Evolutionary conservation across 2,888 invertebrate species (phyloP), one percentile per base, ranked within the genome.

Genomic region (Chloroclysta siterata): DNA sequence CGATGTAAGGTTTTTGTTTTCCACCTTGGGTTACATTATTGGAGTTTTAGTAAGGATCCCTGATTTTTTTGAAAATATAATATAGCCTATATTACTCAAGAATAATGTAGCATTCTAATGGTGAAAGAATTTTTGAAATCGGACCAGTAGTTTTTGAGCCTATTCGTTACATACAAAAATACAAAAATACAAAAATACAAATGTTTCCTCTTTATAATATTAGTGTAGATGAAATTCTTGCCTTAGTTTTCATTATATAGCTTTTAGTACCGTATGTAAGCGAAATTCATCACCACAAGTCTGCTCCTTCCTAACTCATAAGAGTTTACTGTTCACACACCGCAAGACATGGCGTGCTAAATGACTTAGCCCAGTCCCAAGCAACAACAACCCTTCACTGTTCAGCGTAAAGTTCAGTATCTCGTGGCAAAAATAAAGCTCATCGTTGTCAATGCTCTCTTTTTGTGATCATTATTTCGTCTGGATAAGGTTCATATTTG

Each of bases 241-340:
- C 36, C 11, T 39, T 39, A 50, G n/a, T 46, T 46, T 41, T 46
- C 47, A 46, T 46, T 44, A 48, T n/a, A 22, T 15, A 54, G 11
- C 44, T 10, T 44, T 59, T 60, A 55, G 61, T 62, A 53, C 52
- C 52, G 63, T 58, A 53, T 64, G 63, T 58, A 53, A 66, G 64
- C 59, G 44, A 65, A 63, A 70, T 66, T 54, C 60, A 68, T 67
- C 62, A 66, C 53, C 58, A 60, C 64, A 50, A 17, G 60, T 57
- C 53, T 65, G 55, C 53, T 47, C 62, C 58, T 13, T 63, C 64
- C 71, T 62, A 42, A 44, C 66, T 71, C 64, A 56, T 63, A 58
- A 65, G 65, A 67, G 60, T 62, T 69, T 63, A 65, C 63, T 60
- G 64, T 65, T 68, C 67, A 63, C 65, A 68, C 67, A 66, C 67